Base-by-base conservation (phyloP, 2,888 invertebrate species). In the Ceratothoa steindachneri region DNA sequence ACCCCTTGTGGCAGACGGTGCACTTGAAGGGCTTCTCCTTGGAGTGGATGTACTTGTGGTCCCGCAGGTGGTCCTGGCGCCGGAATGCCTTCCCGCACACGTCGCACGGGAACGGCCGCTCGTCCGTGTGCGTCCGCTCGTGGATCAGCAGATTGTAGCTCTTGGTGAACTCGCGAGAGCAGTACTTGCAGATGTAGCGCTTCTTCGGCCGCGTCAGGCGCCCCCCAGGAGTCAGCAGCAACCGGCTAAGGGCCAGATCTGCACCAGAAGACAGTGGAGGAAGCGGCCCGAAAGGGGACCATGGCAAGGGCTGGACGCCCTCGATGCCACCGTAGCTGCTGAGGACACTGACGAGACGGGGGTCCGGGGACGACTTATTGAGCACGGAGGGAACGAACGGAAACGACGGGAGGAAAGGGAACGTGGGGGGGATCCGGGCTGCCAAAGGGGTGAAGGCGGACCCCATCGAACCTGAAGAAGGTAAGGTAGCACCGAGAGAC, bases 11-110 rank as follows among this genome's bases (percentile, higher is more conserved):
- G 55, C 72, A 72, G 5, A 72, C 72, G 15, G 27, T 66, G 29
- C 97, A 97, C 85, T 95, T 96, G 87, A 96, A 97, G 0, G 97
- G 97, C 84, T 97, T 97, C 85, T 96, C 96, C 85, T 97, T 97
- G 77, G 94, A 93, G 86, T 97, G 97, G 82, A 96, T 97, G 85
- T 95, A 97, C 87, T 71, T 91, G 87, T 95, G 95, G 86, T 95
- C 95, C 84, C 95, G 87, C 72, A 95, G 88, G 86, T 95, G 95
- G 85, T 98, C 98, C 86, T 98, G 98, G 83, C 98, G 88, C 82
- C 98, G 88, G 86, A 98, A 98, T 12, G 97, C 95, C 85, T 98
- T 98, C 77, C 94, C 93, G 84, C 98, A 98, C 82, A 97, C 94
- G 85, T 98, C 97, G 86, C 98, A 98, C 67, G 95, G 93, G 85